Evolutionary conservation across 2,113 vertebrate genomes (phyloP).

Genomic region (Cyanoramphus novaezelandiae): DNA sequence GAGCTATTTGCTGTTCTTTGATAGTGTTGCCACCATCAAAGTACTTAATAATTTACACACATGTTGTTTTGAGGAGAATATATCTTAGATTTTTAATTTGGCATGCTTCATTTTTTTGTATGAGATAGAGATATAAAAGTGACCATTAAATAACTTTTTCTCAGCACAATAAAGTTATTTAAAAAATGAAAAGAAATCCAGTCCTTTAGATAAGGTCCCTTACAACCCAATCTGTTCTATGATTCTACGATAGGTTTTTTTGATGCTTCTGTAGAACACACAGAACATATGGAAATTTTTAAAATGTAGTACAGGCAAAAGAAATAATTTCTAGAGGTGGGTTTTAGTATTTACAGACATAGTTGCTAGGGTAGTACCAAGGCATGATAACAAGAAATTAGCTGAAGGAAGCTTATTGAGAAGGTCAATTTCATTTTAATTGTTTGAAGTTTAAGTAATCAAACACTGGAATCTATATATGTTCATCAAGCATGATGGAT

Average conservation of each 20-base stretch:
- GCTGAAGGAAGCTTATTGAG: not conserved
- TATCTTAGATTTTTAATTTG: not conserved
- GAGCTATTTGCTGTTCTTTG: not conserved
- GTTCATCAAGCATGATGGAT: not conserved
- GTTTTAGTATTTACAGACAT: not conserved
- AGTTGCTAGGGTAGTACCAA: not conserved
- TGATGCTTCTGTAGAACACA: not conserved
- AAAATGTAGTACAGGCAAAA: not conserved
- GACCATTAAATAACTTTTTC: not conserved
- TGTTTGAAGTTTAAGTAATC: not conserved
- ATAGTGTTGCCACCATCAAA: not conserved
- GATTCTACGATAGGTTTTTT: not conserved
- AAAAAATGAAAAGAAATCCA: not conserved
- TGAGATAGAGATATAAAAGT: not conserved
- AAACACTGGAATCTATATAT: not conserved
- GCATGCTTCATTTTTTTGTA: not conserved
- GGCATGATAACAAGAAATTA: not conserved
- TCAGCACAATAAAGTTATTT: not conserved
- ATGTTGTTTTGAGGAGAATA: not conserved
- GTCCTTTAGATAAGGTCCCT: not conserved
- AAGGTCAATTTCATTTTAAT: not conserved
- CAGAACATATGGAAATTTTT: not conserved
- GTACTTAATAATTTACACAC: not conserved
- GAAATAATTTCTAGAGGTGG: not conserved
- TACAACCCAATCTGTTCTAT: not conserved